These are phyloP conservation scores for Columbina picui DNA, from an alignment of 2,113 vertebrate genomes.

Conservation along the genomic window DNA sequence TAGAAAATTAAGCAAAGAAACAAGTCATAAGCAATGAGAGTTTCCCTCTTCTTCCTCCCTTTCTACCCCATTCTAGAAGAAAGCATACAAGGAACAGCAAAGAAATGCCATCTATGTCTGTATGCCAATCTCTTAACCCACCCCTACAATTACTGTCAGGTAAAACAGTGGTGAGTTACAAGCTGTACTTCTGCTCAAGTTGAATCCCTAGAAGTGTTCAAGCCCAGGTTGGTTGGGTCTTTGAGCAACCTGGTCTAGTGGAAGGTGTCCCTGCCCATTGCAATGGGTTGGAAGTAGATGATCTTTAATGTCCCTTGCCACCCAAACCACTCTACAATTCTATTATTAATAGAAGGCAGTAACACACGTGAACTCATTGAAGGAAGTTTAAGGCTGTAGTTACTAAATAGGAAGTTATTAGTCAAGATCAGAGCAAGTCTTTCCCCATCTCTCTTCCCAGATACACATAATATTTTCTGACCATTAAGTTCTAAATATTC, in stretches of 20 bases:
- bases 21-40: not conserved
- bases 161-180: no score
- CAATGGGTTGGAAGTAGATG: no score
- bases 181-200: no score
- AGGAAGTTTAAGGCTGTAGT: not conserved
- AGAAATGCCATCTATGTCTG: not conserved
- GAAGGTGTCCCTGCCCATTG: no score
- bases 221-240: no score
- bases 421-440: not conserved
- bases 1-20: conserved; percentile 59
- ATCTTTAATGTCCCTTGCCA: no score
- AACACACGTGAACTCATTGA: not conserved
- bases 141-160: not conserved
- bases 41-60: not conserved
- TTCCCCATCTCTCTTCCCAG: not conserved
- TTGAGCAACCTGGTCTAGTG: no score
- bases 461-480: not conserved
- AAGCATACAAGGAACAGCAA: not conserved
- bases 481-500: not conserved
- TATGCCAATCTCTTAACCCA: not conserved
- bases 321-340: no score
- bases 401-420: not conserved
- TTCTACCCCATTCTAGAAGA: not conserved
- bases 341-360: not conserved
- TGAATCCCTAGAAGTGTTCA: no score